Evolutionary conservation across 2,888 invertebrate genomes (phyloP).

Genomic region (Eupithecia subfuscata): DNA sequence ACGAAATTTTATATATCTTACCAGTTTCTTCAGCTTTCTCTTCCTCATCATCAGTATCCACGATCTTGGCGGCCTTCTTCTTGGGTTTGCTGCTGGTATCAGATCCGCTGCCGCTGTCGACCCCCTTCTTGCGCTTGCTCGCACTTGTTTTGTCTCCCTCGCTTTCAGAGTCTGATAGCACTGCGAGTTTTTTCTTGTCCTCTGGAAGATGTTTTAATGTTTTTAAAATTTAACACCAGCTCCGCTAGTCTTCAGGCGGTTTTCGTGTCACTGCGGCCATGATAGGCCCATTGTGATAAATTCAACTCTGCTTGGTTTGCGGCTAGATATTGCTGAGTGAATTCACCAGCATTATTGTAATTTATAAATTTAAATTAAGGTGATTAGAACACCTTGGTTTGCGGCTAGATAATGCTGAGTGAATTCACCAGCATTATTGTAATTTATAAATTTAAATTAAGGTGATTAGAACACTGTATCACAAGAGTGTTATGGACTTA

Average conservation of each 20-base stretch:
- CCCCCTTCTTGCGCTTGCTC: constrained; percentile 75
- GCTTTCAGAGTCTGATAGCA: constrained; percentile 81
- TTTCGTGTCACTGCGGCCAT: too few species aligned
- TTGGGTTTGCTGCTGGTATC: constrained; percentile 74
- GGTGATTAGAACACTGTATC: too few species aligned
- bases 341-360: not conserved
- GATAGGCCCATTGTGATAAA: not conserved
- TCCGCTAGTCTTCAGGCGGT: too few species aligned
- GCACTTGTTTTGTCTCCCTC: constrained; percentile 65
- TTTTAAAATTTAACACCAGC: not conserved
- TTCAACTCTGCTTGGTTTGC: not conserved
- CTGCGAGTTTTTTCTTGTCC: constrained; percentile 75
- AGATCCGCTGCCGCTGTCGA: constrained; percentile 74
- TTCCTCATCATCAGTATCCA: constrained; percentile 87
- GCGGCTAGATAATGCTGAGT: not conserved
- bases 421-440: not conserved
- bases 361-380: too few species aligned
- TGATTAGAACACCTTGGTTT: not conserved
- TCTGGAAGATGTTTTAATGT: constrained; percentile 46
- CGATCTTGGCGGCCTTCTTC: constrained; percentile 82
- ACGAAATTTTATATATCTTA: constrained; percentile 39
- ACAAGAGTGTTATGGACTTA: too few species aligned
- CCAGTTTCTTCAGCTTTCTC: constrained; percentile 70
- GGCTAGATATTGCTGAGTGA: not conserved
- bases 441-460: too few species aligned